Conservation (phyloP, 2,888 invertebrate species). For the Athalia rosae region DNA sequence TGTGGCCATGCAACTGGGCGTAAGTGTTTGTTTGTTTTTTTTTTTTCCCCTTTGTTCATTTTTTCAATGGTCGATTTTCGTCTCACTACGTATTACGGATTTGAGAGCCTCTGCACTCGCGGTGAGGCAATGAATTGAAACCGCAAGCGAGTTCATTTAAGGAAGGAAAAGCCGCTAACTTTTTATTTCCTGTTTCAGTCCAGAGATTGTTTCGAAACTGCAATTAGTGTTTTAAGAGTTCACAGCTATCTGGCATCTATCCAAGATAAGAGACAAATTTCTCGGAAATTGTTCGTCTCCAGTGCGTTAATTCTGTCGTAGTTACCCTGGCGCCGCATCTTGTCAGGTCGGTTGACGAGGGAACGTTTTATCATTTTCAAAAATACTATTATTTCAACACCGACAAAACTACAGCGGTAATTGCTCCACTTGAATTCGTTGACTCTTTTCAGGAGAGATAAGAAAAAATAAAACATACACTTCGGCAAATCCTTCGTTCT, state of each 20-base stretch:
- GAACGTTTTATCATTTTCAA: slow-evolving; percentile 25
- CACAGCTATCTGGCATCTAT: slow-evolving; percentile 39
- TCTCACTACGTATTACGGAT: background rate
- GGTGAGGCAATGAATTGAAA: slow-evolving; percentile 28
- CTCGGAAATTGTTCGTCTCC: slow-evolving; percentile 23
- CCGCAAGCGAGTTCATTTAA: slow-evolving; percentile 34
- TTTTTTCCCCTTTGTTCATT: background rate
- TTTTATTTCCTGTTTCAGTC: slow-evolving; percentile 27
- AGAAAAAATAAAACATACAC: too few species aligned
- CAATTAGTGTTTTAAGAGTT: slow-evolving; percentile 41
- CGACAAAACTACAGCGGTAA: background rate
- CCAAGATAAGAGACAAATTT: slow-evolving; percentile 40
- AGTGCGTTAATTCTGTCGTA: slow-evolving; percentile 9
- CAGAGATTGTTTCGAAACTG: slow-evolving; percentile 43
- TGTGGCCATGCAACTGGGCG: too few species aligned
- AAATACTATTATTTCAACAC: background rate
- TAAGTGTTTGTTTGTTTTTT: too few species aligned
- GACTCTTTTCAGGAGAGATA: background rate
- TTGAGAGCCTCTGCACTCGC: slow-evolving; percentile 3
- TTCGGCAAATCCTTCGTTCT: too few species aligned
- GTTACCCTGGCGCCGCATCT: background rate
- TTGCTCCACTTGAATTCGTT: too few species aligned
- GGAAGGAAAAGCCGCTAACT: slow-evolving; percentile 21
- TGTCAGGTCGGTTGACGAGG: background rate
- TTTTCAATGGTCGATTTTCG: background rate